These are phyloP conservation scores for Zonotrichia leucophrys DNA, from an alignment of 2,113 vertebrate genomes.

Conservation along the genomic window DNA sequence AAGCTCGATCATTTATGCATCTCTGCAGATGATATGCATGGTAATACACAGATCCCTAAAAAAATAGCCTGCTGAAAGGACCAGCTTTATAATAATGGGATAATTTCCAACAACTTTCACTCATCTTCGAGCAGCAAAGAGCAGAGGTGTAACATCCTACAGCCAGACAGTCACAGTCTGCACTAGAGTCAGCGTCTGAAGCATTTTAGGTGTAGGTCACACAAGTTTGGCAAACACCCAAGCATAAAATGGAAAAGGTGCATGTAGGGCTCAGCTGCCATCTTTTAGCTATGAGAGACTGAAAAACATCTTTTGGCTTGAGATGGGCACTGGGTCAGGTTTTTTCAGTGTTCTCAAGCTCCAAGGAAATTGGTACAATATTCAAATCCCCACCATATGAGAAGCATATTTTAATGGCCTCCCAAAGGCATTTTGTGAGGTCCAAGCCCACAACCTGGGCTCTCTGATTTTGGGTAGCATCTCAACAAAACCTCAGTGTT, in stretches of 20 bases:
- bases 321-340: background rate
- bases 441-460: background rate
- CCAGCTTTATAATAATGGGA: background rate
- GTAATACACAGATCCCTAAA: background rate
- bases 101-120: background rate
- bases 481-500: background rate
- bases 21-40: slow-evolving; percentile 2
- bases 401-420: background rate
- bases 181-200: background rate
- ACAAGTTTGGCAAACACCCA: background rate
- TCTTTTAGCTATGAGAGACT: background rate
- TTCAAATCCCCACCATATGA: background rate
- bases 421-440: background rate
- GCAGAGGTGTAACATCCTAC: background rate
- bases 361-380: background rate
- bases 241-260: background rate
- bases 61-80: background rate
- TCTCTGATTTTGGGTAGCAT: background rate
- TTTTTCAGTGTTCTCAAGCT: background rate
- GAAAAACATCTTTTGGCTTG: background rate
- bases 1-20: slow-evolving; percentile 34
- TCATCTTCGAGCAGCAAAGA: background rate
- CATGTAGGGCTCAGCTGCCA: background rate
- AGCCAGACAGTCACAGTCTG: background rate
- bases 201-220: background rate